Evolutionary conservation across 2,113 vertebrate genomes (phyloP), one percentile per base, ranked within the genome.

Genomic region (Lutjanus erythropterus): DNA sequence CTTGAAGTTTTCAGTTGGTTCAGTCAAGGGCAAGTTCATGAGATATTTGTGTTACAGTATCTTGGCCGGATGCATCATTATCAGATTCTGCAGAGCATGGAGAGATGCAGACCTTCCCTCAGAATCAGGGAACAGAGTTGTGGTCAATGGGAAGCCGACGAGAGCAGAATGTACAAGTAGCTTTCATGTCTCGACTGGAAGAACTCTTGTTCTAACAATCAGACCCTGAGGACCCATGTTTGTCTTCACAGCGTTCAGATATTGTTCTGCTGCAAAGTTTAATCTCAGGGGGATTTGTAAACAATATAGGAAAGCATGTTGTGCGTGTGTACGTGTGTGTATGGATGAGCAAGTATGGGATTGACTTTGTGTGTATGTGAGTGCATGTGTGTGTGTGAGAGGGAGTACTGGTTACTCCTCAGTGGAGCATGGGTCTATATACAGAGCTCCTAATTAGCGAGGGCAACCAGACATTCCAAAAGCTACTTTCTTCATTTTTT

Each of bases 171-270:
- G 72, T 44, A 49, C 76, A 85, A 90, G 88, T 59, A 84, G 69
- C 80, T 79, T 68, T 81, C 80, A 71, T 83, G 89, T 91, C 83
- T 92, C 67, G 39, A 84, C 86, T 88, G 87, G 83, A 91, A 84
- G 88, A 90, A 86, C 89, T 89, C 80, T 53, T 86, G 86, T 92
- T 93, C 78, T 92, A 91, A 92, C 91, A 91, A 92, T 89, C 85
- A 91, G 89, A 87, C 90, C 90, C 90, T 0, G n/a, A 90, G 92
- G 90, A 91, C 75, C 80, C 35, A 4, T 84, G 89, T 92, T 88
- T 82, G 84, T 87, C 89, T 91, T 92, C 88, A 79, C 81, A 46
- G 81, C 46, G 71, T 87, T 87, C 89, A 86, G 85, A 90, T 87
- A 91, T 88, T 91, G 91, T 89, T 93, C 83, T 82, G 82, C 85